These are phyloP conservation scores for Acanthisitta chloris DNA, from an alignment of 2,113 vertebrate genomes.

Conservation along the genomic window DNA sequence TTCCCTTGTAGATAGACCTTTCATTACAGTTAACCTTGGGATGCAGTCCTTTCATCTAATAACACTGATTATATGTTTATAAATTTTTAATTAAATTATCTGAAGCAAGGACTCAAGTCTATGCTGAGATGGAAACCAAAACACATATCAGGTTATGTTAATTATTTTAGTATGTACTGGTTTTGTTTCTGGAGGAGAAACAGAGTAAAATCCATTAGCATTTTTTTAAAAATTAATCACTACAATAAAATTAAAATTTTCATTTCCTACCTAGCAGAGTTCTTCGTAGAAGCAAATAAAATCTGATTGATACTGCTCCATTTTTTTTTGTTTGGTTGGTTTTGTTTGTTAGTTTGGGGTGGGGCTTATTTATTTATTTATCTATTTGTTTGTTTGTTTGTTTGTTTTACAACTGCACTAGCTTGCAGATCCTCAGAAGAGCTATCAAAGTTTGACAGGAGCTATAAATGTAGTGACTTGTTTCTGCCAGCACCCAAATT, in stretches of 20 bases:
- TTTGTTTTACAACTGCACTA: background rate
- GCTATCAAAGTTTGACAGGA: background rate
- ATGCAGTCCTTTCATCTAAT: background rate
- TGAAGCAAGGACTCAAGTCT: background rate
- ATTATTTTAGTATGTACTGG: background rate
- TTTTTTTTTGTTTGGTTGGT: background rate
- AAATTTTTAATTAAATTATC: background rate
- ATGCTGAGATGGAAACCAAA: background rate
- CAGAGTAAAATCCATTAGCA: background rate
- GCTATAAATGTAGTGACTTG: background rate
- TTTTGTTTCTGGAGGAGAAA: background rate
- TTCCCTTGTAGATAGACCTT: background rate
- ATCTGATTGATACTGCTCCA: background rate
- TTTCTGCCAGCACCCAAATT: background rate
- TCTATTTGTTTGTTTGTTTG: too few species aligned
- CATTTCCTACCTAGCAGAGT: background rate
- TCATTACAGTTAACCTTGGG: background rate
- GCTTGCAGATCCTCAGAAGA: background rate
- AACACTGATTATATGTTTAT: background rate
- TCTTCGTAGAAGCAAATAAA: background rate
- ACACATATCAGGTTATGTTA: background rate
- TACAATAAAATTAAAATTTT: background rate
- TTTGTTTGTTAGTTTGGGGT: too few species aligned
- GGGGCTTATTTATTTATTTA: too few species aligned
- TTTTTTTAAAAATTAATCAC: background rate